A percentile compares a stretch with the other conserved stretches of the same genome.
Conservation (phyloP, 2,888 invertebrate species). For the Athripsodes cinereus region DNA sequence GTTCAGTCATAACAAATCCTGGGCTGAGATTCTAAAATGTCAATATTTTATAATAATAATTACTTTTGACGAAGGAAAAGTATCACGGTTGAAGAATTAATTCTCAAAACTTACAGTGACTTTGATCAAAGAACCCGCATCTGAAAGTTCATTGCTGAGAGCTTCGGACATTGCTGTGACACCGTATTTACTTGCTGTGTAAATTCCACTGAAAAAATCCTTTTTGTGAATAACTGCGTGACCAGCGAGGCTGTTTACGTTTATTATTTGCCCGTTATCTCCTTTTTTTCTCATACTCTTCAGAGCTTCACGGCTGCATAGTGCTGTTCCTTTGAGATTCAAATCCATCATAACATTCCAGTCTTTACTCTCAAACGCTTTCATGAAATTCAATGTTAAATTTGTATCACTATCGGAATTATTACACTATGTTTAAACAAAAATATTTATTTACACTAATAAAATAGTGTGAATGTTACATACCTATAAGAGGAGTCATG, state of each 20-base stretch:
- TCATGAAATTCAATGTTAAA: no score
- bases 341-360: conserved; percentile 31
- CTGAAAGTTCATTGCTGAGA: background rate
- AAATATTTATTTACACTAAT: no score
- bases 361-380: background rate
- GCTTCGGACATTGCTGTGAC: background rate
- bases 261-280: conserved; percentile 18
- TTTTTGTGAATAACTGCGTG: background rate
- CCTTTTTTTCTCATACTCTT: conserved; percentile 34
- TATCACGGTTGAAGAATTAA: no score
- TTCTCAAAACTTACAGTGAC: background rate
- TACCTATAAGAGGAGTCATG: background rate
- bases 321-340: conserved; percentile 52
- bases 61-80: no score
- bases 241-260: conserved; percentile 11
- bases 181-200: background rate
- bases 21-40: conserved; percentile 62
- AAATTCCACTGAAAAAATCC: background rate
- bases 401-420: no score
- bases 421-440: no score
- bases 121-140: background rate
- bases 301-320: conserved; percentile 52
- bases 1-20: conserved; percentile 52
- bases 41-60: no score
- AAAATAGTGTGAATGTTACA: no score